A percentile compares a stretch with the other conserved stretches of the same genome.
Conservation (phyloP, 2,888 invertebrate species). For the Euproctis similis region DNA sequence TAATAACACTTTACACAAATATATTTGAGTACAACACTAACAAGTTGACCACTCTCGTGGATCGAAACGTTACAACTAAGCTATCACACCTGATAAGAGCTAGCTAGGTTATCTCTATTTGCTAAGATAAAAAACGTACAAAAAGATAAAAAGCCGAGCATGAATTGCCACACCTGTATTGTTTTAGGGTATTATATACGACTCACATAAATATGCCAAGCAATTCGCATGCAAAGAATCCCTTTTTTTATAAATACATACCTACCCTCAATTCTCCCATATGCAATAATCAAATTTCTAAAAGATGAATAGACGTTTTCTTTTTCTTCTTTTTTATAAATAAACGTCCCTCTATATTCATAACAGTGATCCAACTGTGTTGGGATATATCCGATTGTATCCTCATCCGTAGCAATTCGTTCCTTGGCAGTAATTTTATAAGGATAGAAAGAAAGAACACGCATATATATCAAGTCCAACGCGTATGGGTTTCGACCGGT, state of each 20-base stretch:
- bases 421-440: constrained; percentile 47
- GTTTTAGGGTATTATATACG: constrained; percentile 11
- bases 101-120: constrained; percentile 68
- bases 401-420: constrained; percentile 41
- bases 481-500: constrained; percentile 53
- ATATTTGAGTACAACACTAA: constrained; percentile 17
- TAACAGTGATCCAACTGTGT: constrained; percentile 20
- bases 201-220: no score
- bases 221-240: constrained; percentile 4
- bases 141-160: constrained; percentile 47
- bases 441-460: constrained; percentile 43
- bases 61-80: constrained; percentile 46
- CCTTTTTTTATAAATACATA: constrained; percentile 10
- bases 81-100: constrained; percentile 51
- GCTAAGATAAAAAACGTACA: constrained; percentile 56
- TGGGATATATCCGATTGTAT: constrained; percentile 42
- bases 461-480: constrained; percentile 61
- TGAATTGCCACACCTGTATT: constrained; percentile 63
- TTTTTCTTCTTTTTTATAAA: constrained; percentile 24
- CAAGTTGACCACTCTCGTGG: constrained; percentile 39
- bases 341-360: constrained; percentile 30
- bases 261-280: constrained; percentile 15
- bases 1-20: constrained; percentile 24
- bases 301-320: constrained; percentile 23
- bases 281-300: constrained; percentile 19